Percentiles rank a stretch among this genome's conserved stretches.
Conservation (phyloP, 2,797 vertebrate species). For the Gouania willdenowi region DNA sequence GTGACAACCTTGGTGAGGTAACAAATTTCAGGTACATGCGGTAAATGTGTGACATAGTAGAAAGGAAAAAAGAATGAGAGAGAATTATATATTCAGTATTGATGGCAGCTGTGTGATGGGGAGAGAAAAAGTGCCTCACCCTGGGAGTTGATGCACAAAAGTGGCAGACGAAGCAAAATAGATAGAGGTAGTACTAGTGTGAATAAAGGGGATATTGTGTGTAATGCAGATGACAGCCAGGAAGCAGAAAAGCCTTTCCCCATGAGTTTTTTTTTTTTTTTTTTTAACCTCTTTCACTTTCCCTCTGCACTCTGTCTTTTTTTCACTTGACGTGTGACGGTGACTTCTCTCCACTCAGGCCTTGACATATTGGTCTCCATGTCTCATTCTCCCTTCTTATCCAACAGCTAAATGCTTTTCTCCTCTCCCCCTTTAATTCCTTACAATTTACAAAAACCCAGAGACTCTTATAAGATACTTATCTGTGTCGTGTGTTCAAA, state of each 20-base stretch:
- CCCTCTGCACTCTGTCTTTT: conserved; percentile 18
- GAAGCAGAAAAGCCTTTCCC: conserved; percentile 43
- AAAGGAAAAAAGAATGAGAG: conserved; percentile 30
- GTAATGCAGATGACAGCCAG: conserved; percentile 60
- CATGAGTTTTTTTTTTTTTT: too few relatives aligned
- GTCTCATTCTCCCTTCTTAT: conserved; percentile 22
- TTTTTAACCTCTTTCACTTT: conserved; percentile 40
- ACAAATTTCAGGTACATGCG: not conserved
- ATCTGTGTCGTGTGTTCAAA: conserved; percentile 21
- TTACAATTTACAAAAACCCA: conserved; percentile 23
- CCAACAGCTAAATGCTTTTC: conserved; percentile 8
- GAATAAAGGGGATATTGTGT: conserved; percentile 61
- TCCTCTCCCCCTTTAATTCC: conserved; percentile 15
- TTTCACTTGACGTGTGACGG: conserved; percentile 25
- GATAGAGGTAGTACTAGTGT: conserved; percentile 52
- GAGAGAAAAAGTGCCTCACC: conserved; percentile 49
- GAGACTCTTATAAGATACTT: conserved; percentile 21
- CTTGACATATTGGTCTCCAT: conserved; percentile 32
- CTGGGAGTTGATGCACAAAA: conserved; percentile 42
- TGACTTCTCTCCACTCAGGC: conserved; percentile 20
- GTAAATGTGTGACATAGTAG: conserved; percentile 2
- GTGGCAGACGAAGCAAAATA: conserved; percentile 54
- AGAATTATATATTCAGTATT: conserved; percentile 48
- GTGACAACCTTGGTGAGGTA: too few relatives aligned
- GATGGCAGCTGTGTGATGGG: conserved; percentile 55